Evolutionary conservation across 2,113 vertebrate species (phyloP).

Genomic region (Penelope pileata): DNA sequence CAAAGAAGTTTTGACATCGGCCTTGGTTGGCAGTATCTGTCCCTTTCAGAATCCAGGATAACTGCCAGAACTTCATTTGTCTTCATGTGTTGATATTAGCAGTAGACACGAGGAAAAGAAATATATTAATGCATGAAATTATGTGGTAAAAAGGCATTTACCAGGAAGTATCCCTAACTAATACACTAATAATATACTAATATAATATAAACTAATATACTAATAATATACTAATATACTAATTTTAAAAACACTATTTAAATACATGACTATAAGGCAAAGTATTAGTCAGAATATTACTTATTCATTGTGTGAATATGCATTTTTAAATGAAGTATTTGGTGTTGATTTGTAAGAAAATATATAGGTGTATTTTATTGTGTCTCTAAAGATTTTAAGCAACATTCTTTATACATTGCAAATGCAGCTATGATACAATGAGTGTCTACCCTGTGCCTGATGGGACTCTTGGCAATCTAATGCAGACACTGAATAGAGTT

Average conservation of each 20-base stretch:
- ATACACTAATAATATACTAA: too few species aligned
- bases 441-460: background rate
- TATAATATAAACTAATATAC: too few species aligned
- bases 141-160: background rate
- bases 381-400: background rate
- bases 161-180: background rate
- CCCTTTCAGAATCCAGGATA: background rate
- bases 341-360: background rate
- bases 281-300: too few species aligned
- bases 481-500: background rate
- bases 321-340: background rate
- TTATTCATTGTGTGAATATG: background rate
- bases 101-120: background rate
- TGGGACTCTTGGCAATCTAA: background rate
- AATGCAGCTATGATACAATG: background rate
- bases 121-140: background rate
- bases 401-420: background rate
- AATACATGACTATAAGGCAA: background rate
- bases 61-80: background rate
- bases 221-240: too few species aligned
- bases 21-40: background rate
- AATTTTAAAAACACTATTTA: background rate
- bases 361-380: background rate
- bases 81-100: background rate
- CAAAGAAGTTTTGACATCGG: background rate